phyloP scores from a whole-genome alignment of 2,113 vertebrate species.

The Pituophis catenifer region DNA sequence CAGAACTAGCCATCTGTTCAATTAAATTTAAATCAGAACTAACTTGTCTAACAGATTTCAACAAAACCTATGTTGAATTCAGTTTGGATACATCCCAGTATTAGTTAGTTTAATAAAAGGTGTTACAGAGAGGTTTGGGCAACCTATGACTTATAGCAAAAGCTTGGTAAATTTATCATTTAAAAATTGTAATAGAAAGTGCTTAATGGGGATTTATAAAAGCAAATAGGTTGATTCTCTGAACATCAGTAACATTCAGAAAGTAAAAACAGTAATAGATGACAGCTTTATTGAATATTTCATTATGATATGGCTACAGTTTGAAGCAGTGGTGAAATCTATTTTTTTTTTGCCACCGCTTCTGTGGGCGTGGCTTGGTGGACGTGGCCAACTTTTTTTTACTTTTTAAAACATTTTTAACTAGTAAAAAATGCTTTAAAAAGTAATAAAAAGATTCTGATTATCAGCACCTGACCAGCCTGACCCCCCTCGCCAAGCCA shows the following conservation, averaged over 20 bases:
- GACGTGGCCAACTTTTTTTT: too few species aligned
- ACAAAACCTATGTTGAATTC: neutral
- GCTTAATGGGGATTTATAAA: conserved; percentile 40
- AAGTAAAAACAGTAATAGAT: conserved; percentile 56
- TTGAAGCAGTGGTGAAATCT: conserved; percentile 31
- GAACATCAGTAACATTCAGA: conserved; percentile 46
- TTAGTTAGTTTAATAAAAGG: neutral
- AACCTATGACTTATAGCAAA: conserved; percentile 16
- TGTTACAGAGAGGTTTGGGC: neutral
- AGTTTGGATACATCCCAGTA: neutral
- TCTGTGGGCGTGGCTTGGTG: too few species aligned
- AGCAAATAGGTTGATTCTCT: conserved; percentile 40
- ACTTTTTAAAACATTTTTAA: too few species aligned
- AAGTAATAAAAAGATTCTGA: too few species aligned
- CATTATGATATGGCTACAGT: conserved; percentile 30
- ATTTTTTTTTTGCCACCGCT: too few species aligned
- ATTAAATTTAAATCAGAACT: neutral
- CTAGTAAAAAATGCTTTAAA: too few species aligned
- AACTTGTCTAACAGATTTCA: neutral
- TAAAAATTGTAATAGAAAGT: conserved; percentile 9
- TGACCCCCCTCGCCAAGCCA: too few species aligned
- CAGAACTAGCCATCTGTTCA: neutral
- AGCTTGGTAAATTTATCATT: conserved; percentile 11
- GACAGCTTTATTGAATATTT: conserved; percentile 58
- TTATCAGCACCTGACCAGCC: too few species aligned